These are phyloP conservation scores for Drosophila histrio DNA, from an alignment of 2,888 invertebrate genomes.

Conservation along the genomic window DNA sequence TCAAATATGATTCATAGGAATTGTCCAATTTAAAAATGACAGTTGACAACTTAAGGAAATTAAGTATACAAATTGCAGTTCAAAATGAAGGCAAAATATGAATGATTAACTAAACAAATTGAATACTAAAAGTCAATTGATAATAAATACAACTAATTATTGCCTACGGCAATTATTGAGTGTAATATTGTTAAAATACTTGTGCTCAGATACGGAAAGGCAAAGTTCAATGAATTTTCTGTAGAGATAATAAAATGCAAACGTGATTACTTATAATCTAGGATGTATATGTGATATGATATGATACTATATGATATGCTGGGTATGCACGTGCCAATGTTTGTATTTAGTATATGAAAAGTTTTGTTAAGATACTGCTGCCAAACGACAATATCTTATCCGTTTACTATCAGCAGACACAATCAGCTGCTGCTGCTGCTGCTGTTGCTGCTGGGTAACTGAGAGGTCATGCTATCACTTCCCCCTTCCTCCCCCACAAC, in stretches of 20 bases:
- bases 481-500: neutral
- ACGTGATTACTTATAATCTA: conserved; percentile 67
- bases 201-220: neutral
- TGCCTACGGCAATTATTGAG: neutral
- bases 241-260: conserved; percentile 57
- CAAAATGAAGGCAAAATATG: neutral
- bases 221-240: conserved; percentile 62
- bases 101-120: neutral
- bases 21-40: neutral
- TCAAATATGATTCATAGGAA: conserved; percentile 41
- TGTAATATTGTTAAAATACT: neutral
- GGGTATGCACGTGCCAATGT: conserved; percentile 65
- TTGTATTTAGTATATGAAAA: conserved; percentile 55
- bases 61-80: neutral
- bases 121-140: neutral
- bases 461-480: conserved; percentile 55
- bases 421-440: conserved; percentile 65
- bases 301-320: conserved; percentile 36
- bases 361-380: conserved; percentile 78
- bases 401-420: conserved; percentile 71
- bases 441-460: conserved; percentile 23
- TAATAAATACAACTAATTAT: neutral
- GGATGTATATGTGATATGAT: conserved; percentile 49
- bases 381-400: conserved; percentile 77
- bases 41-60: neutral